phyloP scores from a whole-genome alignment of 1,140 invertebrate species.

The Apis mellifera region DNA sequence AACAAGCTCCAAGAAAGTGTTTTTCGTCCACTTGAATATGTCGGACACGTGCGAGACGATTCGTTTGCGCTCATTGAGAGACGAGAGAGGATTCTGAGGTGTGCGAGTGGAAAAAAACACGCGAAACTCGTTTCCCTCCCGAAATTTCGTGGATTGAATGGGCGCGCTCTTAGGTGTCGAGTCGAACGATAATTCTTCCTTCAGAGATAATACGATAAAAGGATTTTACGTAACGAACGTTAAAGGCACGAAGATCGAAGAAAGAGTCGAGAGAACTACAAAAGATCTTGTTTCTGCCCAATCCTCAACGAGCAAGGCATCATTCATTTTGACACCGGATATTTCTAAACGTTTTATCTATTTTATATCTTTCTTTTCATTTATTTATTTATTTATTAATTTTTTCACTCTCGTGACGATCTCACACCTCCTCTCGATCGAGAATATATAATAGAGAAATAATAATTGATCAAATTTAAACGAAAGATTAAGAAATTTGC shows the following conservation, averaged over 20 bases:
- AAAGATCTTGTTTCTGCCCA: neutral
- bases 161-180: neutral
- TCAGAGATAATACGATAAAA: conserved; percentile 5
- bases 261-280: neutral
- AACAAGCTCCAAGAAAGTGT: conserved; percentile 5
- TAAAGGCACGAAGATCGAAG: neutral
- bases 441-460: no score
- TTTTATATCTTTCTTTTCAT: no score
- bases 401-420: no score
- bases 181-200: conserved; percentile 35
- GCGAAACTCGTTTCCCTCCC: neutral
- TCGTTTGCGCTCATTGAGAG: conserved; percentile 53
- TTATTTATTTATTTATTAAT: no score
- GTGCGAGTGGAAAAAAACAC: conserved; percentile 24
- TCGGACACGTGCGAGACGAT: conserved; percentile 44
- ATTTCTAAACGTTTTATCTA: neutral
- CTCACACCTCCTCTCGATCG: no score
- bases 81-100: conserved; percentile 5
- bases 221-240: conserved; percentile 6
- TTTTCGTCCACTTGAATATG: conserved; percentile 43
- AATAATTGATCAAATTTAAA: no score
- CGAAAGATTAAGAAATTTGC: no score
- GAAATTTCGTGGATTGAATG: conserved; percentile 26
- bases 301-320: neutral
- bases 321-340: neutral